Evolutionary conservation across 2,888 invertebrate genomes (phyloP), one percentile per base, ranked within the genome.

Genomic region (Desoria tigrina): DNA sequence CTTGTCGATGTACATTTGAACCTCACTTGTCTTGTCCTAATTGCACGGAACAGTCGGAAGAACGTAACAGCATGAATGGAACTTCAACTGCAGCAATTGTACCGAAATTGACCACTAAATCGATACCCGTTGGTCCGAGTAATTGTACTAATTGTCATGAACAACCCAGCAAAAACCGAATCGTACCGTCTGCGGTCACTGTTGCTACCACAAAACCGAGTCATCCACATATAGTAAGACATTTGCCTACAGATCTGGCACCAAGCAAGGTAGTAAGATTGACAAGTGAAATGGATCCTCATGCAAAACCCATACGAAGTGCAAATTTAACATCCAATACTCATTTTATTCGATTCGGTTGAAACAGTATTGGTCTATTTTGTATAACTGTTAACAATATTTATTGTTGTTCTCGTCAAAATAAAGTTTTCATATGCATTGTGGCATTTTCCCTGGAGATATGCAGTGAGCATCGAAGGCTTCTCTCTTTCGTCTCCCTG

Each of bases 311-410:
- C 21, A 26, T 51, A 3, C 3, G 51, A 26, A 23, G 16, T 21
- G 7, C 18, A 45, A 21, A 26, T 24, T 7, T 16, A 24, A 26
- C 51, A 23, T 27, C 24, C 2, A 45, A 42, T 27, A 39, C 55
- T 2, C 63, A 68, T 26, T 68, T 68, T 68, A 68, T 68, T 53
- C 49, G 68, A 64, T 64, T 64, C 49, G 68, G 64, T 21, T 57
- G 61, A 49, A 58, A 32, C 14, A 18, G 16, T 28, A 32, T n/a
- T n/a, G n/a, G n/a, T n/a, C n/a, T n/a, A n/a, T 11, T 24, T 45
- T 45, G 16, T 45, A 14, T 9, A 55, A 28, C 28, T 55, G n/a
- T 27, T 53, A 53, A 53, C 14, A 7, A 26, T 6, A 6, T 6
- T 24, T 23, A 9, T 11, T 24, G 6, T 26, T 53, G 11, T 24